A percentile compares a stretch with the other conserved stretches of the same genome.
Evolutionary conservation across 92 coral and sea anemone genomes (phyloP).

Genomic region (Bergia sp.): DNA sequence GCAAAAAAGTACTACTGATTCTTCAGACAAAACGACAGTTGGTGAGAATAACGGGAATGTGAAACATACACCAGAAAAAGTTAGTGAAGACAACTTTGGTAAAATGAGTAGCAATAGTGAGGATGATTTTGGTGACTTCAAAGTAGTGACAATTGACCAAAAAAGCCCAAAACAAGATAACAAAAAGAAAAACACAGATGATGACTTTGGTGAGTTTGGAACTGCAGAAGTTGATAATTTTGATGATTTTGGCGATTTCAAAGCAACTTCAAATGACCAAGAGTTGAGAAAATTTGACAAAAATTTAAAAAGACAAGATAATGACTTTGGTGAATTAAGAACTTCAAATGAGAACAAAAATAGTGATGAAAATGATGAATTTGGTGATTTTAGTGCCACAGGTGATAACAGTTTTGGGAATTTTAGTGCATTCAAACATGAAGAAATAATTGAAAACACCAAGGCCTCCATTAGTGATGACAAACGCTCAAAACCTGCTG

Average conservation of each 20-base stretch:
- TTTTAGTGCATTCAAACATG: conserved; percentile 34
- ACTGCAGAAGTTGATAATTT: background rate
- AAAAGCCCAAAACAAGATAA: background rate
- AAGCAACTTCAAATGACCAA: conserved; percentile 4
- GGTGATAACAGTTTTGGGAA: conserved; percentile 45
- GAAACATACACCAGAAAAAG: background rate
- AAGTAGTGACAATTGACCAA: background rate
- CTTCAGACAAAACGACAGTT: background rate
- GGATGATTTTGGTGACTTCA: conserved; percentile 26
- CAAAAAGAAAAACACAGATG: background rate
- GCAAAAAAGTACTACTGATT: background rate
- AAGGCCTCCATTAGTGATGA: background rate
- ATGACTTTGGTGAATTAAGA: background rate
- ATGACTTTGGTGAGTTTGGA: conserved; percentile 7
- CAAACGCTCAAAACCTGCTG: background rate
- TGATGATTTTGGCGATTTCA: conserved; percentile 5
- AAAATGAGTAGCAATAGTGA: background rate
- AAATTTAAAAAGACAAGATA: background rate
- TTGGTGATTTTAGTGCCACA: conserved; percentile 39
- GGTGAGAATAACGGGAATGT: background rate
- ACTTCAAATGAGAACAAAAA: background rate
- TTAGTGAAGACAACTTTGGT: background rate
- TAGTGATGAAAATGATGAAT: background rate
- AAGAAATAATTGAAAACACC: background rate
- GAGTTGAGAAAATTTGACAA: background rate